Base-by-base conservation (phyloP, 2,888 invertebrate species). In the Parnassius mnemosyne region DNA sequence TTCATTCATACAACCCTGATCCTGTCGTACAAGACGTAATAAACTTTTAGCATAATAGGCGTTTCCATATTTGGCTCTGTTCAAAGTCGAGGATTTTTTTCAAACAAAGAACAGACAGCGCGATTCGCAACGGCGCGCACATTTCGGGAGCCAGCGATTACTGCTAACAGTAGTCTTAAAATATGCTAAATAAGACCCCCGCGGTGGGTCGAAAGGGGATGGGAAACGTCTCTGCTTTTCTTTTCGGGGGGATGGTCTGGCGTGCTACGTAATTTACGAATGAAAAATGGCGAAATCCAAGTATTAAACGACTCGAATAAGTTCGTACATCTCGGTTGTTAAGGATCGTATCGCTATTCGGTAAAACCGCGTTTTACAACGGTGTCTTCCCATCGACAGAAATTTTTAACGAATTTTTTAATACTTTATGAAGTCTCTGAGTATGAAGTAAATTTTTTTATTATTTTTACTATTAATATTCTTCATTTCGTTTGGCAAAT, bases 181-280 rank as follows among this genome's bases (percentile, higher is more conserved):
- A 68, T 69, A 71, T 69, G 69, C 65, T 66, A 69, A 69, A 67
- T 65, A 68, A 63, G 63, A 65, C 67, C 65, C 63, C 13, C 53
- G 46, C 44, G 57, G 47, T 16, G 34, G 34, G 53, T 51, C 51
- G 53, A 46, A 49, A 44, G 59, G 60, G 52, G 60, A 59, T 42
- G 50, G 52, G 66, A 58, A 57, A 61, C 65, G 65, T 20, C 25
- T 51, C 51, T 51, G 25, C 25, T 51, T 51, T 51, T 25, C 51
- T 10, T 51, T 25, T 12, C 50, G 50, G 25, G 51, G 50, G 51
- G 51, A 25, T 12, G 49, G 1, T 13, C 13, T 7, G 49, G 9
- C 46, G 46, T 46, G 12, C 49, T 49, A 49, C 51, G 3, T 51
- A 25, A 51, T 25, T 53, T 46, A 47, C 44, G 47, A 46, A n/a